Evolutionary conservation across 1,140 invertebrate genomes (phyloP), one percentile per base, ranked within the genome.

Genomic region (Acromyrmex heyeri): DNA sequence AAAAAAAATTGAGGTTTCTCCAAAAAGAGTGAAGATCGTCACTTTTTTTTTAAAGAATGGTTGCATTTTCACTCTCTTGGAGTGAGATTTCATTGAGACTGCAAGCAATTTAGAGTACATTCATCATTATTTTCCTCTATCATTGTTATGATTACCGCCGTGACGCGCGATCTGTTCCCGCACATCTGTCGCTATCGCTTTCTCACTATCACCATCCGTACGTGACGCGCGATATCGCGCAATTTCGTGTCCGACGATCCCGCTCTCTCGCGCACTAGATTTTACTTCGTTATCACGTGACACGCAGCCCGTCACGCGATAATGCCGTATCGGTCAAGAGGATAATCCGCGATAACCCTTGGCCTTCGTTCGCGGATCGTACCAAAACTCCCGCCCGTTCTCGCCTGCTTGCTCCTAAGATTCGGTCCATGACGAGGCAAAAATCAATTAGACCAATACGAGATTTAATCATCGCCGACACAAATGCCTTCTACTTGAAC

Each of bases 261-360:
- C 24, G 0, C 12, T 69, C 38, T 18, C 65, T 59, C 79, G 24
- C 79, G 24, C 53, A 12, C 30, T n/a, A n/a, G 38, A 73, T 62
- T 50, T 38, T 48, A 53, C 14, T 30, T 5, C 10, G 27, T 61
- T 83, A 83, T 73, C 79, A 61, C 38, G 38, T 59, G 67, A 61
- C 50, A 44, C 16, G 3, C 76, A n/a, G 34, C 16, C 24, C 24
- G 24, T 27, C 24, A 73, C 55, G 30, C 69, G 79, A 83, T 83
- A 83, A 59, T 21, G 14, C 55, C 21, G 64, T 83, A 83, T 83
- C 79, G 69, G 24, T 34, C 34, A 27, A 72, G 59, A 83, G 79
- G 79, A 83, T 83, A 73, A 83, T 83, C 38, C 67, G 55, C 38
- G 69, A 73, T 83, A 44, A 83, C 64, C 78, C 18, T 16, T 8